A percentile compares a stretch with the other conserved stretches of the same genome.
These are phyloP conservation scores for Pristionchus maxplancki DNA, from an alignment of 2,888 invertebrate species.

Conservation along the genomic window DNA sequence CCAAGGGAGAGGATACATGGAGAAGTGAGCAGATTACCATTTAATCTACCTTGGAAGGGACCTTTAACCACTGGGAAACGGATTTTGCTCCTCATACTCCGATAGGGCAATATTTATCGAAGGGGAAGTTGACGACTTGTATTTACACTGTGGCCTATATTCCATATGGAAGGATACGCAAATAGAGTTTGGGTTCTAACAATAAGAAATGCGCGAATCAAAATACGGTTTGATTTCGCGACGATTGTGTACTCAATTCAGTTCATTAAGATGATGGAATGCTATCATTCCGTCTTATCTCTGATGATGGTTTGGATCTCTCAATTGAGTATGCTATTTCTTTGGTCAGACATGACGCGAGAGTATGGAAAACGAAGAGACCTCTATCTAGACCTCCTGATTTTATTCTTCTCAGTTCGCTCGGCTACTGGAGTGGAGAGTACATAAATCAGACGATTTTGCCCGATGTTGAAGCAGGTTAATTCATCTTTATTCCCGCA, in stretches of 20 bases:
- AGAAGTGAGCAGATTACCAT: constrained; percentile 27
- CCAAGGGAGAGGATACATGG: constrained; percentile 51
- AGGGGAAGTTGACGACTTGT: too few species aligned
- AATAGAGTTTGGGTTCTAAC: too few species aligned
- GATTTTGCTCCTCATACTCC: too few species aligned
- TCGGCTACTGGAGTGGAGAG: constrained; percentile 54
- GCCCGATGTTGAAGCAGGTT: constrained; percentile 44
- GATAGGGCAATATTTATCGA: not conserved
- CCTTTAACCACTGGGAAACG: not conserved
- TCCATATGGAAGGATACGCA: too few species aligned
- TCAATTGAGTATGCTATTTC: not conserved
- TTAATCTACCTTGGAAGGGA: too few species aligned
- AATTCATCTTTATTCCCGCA: not conserved
- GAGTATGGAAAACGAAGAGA: not conserved
- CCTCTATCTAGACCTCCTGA: not conserved
- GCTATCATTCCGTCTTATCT: not conserved
- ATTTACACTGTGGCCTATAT: too few species aligned
- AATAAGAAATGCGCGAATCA: too few species aligned
- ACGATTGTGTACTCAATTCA: not conserved
- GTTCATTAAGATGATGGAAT: not conserved
- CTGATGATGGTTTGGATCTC: not conserved
- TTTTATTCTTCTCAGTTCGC: constrained; percentile 30
- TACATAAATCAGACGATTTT: constrained; percentile 55
- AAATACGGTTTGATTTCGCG: too few species aligned
- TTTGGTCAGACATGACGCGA: not conserved